Evolutionary conservation across 1,140 invertebrate genomes (phyloP), one percentile per base, ranked within the genome.

Genomic region (Pseudobourletiella spinata): DNA sequence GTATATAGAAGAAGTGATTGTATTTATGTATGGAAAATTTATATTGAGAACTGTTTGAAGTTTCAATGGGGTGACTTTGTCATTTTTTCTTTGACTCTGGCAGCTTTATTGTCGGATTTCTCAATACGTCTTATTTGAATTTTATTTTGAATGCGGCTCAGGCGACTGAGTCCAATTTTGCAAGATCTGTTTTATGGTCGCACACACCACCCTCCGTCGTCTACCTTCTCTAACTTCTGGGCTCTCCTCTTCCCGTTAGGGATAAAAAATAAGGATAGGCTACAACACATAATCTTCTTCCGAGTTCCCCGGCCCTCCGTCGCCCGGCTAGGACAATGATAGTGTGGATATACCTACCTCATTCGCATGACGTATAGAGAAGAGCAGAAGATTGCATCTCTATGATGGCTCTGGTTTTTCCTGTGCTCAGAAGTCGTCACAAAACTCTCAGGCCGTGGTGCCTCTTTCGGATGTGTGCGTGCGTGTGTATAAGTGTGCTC

Each of bases 51-150:
- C 44, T 22, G 44, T 48, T 48, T 48, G 44, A 48, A 48, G 44
- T 48, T 48, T 39, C 32, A 39, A 39, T 48, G 44, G 44, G 44
- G 44, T 48, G 44, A 48, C 44, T 48, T 48, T 48, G 44, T 48
- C 44, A 48, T 48, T 48, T 48, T 48, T 48, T 48, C 44, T 48
- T 48, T 48, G 44, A 48, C 44, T 48, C 44, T 48, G 44, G 44
- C 44, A 48, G 44, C 44, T 48, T 48, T 48, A 48, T 48, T 48
- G 44, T 48, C 44, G 44, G 44, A 48, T 48, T 48, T 48, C 44
- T 48, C 44, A 48, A 48, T 48, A 48, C 44, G 11, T 48, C 44
- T 48, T 48, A 15, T 48, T 48, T 48, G 44, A 48, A 48, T 48
- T 48, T 48, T 48, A 48, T 48, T 48, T 48, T 48, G 44, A 48